phyloP scores from a whole-genome alignment of 1,140 invertebrate genomes.

The Temnothorax longispinosus region DNA sequence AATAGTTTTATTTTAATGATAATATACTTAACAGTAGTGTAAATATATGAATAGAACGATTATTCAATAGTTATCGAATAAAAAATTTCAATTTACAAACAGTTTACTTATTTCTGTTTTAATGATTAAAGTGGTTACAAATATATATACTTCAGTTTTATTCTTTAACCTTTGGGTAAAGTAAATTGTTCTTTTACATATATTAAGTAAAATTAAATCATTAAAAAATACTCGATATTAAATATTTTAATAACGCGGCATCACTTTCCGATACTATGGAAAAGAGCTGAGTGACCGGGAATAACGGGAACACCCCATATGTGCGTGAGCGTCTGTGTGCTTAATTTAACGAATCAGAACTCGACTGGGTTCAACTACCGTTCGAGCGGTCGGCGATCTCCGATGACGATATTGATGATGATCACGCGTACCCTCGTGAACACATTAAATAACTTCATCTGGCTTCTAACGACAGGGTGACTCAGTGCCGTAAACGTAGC shows the following conservation, averaged over 20 bases:
- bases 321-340: slow-evolving; percentile 43
- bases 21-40: too few species aligned
- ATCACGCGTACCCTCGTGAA: slow-evolving; percentile 57
- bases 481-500: slow-evolving; percentile 25
- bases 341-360: slow-evolving; percentile 76
- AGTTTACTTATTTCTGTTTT: too few species aligned
- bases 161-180: too few species aligned
- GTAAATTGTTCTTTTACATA: neutral
- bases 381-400: slow-evolving; percentile 62
- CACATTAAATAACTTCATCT: slow-evolving; percentile 63
- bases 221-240: slow-evolving; percentile 1
- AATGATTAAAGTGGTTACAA: too few species aligned
- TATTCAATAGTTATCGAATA: too few species aligned
- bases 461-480: slow-evolving; percentile 47
- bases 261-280: slow-evolving; percentile 1
- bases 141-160: too few species aligned
- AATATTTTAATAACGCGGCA: neutral
- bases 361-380: slow-evolving; percentile 79
- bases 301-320: slow-evolving; percentile 26
- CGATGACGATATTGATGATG: slow-evolving; percentile 61
- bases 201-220: neutral
- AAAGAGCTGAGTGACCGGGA: neutral
- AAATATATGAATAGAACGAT: too few species aligned
- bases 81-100: too few species aligned
- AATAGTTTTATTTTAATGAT: too few species aligned